These are phyloP conservation scores for Synergus itoensis DNA, from an alignment of 2,888 invertebrate genomes.

Conservation along the genomic window DNA sequence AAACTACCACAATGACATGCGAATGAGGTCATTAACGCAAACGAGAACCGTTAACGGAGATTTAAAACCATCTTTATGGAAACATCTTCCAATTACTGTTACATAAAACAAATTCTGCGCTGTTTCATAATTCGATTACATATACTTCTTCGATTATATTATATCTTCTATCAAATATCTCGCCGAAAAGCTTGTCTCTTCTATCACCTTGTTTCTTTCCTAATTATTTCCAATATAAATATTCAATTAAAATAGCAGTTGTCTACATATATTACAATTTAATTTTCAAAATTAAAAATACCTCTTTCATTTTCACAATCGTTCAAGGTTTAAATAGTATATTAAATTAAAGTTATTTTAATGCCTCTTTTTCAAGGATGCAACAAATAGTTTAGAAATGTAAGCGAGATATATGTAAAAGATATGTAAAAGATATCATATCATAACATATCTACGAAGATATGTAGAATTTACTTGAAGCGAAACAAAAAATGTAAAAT, in stretches of 20 bases:
- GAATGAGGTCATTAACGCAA: constrained; percentile 33
- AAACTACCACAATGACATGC: neutral
- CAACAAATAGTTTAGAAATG: neutral
- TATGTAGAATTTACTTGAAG: too few species aligned
- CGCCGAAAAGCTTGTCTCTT: neutral
- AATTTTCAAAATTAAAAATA: neutral
- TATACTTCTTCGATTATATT: too few species aligned
- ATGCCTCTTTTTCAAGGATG: neutral
- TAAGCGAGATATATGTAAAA: too few species aligned
- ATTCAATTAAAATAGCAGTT: neutral
- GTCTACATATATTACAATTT: neutral
- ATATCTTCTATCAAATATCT: neutral
- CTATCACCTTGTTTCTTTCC: neutral
- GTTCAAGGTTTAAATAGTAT: neutral
- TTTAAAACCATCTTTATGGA: neutral
- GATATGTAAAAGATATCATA: too few species aligned
- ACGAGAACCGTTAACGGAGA: neutral
- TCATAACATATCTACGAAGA: too few species aligned
- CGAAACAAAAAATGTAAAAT: too few species aligned
- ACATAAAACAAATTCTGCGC: neutral
- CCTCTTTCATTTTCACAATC: neutral
- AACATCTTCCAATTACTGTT: neutral
- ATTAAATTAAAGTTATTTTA: neutral
- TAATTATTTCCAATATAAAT: neutral
- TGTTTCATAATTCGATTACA: neutral